phyloP scores from a whole-genome alignment of 2,797 vertebrate genomes.

The Pseudomugil tenellus region DNA sequence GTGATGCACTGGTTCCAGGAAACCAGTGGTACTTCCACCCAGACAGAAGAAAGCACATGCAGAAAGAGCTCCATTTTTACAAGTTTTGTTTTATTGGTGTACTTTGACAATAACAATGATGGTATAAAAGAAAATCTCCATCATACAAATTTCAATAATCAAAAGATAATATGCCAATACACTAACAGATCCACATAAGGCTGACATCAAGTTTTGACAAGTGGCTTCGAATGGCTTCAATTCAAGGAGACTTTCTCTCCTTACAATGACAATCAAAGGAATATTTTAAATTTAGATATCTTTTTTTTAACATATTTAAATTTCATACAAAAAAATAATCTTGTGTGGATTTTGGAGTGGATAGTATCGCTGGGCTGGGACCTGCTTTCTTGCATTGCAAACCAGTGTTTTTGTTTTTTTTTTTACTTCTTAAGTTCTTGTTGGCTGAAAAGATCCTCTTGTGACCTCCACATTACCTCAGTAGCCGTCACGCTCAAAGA shows the following conservation, averaged over 20 bases:
- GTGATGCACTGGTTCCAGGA: not conserved
- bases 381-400: constrained; percentile 50
- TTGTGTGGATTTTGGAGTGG: constrained; percentile 59
- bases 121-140: constrained; percentile 83
- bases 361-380: constrained; percentile 62
- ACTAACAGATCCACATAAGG: constrained; percentile 82
- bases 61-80: constrained; percentile 48
- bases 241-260: constrained; percentile 74
- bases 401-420: constrained; percentile 29
- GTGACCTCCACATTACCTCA: constrained; percentile 41
- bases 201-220: constrained; percentile 82
- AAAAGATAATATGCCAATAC: constrained; percentile 82
- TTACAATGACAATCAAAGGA: constrained; percentile 77
- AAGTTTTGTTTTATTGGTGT: constrained; percentile 82
- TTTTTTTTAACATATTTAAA: constrained; percentile 43
- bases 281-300: constrained; percentile 60
- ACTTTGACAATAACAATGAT: constrained; percentile 83
- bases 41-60: not conserved
- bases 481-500: constrained; percentile 37
- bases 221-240: constrained; percentile 83
- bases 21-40: not conserved
- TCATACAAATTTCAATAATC: constrained; percentile 83
- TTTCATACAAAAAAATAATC: constrained; percentile 68
- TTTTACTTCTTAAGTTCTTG: constrained; percentile 16
- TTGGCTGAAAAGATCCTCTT: constrained; percentile 50